These are phyloP conservation scores for Hiodon tergisus DNA, from an alignment of 2,113 vertebrate genomes.

Conservation along the genomic window DNA sequence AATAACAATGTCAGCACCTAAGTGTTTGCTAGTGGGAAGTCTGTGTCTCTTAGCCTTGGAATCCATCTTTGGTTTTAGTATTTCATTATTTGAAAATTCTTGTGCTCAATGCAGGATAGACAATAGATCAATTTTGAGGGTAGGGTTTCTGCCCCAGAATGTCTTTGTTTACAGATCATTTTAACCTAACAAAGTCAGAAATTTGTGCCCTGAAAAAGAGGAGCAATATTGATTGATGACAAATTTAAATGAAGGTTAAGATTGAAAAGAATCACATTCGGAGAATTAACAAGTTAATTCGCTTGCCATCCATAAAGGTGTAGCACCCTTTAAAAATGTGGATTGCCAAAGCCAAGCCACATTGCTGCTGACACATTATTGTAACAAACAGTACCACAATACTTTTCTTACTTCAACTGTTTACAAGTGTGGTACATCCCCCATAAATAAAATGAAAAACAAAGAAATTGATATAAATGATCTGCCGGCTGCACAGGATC, in stretches of 20 bases:
- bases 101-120: background rate
- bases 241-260: too few species aligned
- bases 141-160: background rate
- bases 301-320: too few species aligned
- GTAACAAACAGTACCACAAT: background rate
- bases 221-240: too few species aligned
- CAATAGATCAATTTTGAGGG: background rate
- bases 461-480: slow-evolving; percentile 72
- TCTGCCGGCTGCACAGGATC: slow-evolving; percentile 51
- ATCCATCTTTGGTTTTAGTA: background rate
- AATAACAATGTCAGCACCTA: too few species aligned
- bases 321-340: background rate
- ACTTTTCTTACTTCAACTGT: background rate
- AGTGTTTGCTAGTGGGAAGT: too few species aligned
- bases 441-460: slow-evolving; percentile 49
- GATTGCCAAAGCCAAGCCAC: background rate
- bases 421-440: background rate
- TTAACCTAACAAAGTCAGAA: background rate
- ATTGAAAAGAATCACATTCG: too few species aligned
- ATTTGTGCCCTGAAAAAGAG: too few species aligned
- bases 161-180: background rate
- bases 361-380: background rate
- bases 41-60: background rate
- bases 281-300: too few species aligned
- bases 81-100: background rate